These are phyloP conservation scores for Neopipo cinnamomea DNA, from an alignment of 2,113 vertebrate species.

Conservation along the genomic window DNA sequence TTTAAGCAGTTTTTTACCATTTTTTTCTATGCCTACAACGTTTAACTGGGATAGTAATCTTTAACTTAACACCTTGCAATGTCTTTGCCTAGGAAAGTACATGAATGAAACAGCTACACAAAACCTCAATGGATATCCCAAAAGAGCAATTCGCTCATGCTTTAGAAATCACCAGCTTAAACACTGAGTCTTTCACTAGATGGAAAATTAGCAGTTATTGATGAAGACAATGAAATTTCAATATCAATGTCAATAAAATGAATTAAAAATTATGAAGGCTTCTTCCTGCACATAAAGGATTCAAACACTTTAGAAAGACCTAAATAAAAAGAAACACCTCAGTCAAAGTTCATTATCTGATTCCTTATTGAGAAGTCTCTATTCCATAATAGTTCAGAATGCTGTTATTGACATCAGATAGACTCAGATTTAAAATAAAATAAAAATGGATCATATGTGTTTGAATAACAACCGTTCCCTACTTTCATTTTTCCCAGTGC, in stretches of 20 bases:
- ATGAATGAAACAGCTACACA: rapidly evolving
- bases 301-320: not conserved
- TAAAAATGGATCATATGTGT: not conserved
- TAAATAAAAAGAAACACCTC: not conserved
- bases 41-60: not conserved
- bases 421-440: not conserved
- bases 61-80: not conserved
- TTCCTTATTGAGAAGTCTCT: not conserved
- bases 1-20: not conserved
- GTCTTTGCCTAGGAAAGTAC: not conserved
- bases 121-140: not conserved
- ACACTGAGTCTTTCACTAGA: not conserved
- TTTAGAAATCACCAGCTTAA: not conserved
- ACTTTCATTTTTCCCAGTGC: not conserved
- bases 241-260: not conserved
- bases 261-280: not conserved
- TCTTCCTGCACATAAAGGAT: not conserved
- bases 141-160: not conserved
- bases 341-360: not conserved
- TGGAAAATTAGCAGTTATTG: not conserved
- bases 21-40: not conserved
- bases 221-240: not conserved
- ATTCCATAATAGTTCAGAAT: not conserved
- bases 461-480: not conserved
- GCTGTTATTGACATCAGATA: not conserved